A percentile compares a stretch with the other conserved stretches of the same genome.
These are phyloP conservation scores for Spisula solida DNA, from an alignment of 2,888 invertebrate genomes.

Conservation along the genomic window DNA sequence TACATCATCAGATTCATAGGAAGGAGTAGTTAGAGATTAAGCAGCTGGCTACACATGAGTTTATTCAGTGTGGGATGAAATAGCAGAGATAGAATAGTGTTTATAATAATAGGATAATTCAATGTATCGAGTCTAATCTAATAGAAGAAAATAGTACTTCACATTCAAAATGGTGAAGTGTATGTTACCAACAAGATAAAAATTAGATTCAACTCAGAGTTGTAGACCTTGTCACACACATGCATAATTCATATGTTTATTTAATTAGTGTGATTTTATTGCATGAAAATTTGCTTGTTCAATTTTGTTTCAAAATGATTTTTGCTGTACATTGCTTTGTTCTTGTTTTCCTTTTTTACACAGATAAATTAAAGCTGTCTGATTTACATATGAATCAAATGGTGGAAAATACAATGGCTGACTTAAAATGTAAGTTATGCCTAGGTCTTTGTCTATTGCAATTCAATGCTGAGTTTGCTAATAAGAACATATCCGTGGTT, in stretches of 20 bases:
- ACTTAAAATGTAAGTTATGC: constrained; percentile 85
- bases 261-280: not conserved
- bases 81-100: no score
- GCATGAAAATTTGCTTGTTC: constrained; percentile 16
- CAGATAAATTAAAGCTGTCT: constrained; percentile 86
- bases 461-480: not conserved
- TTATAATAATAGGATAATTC: no score
- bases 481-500: not conserved
- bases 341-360: constrained; percentile 70
- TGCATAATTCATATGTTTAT: not conserved
- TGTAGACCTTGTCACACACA: not conserved
- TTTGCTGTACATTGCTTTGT: constrained; percentile 22
- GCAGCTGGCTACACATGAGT: no score
- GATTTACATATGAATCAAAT: constrained; percentile 87
- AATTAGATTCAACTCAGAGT: not conserved
- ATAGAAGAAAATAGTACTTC: no score
- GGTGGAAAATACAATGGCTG: constrained; percentile 86
- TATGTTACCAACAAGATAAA: no score
- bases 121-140: no score
- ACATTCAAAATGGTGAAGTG: no score
- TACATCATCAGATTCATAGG: no score
- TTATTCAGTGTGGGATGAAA: no score
- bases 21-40: no score
- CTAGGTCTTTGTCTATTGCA: not conserved
- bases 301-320: constrained; percentile 25